Conservation (phyloP, 2,888 invertebrate species). For the Pachymerium ferrugineum region DNA sequence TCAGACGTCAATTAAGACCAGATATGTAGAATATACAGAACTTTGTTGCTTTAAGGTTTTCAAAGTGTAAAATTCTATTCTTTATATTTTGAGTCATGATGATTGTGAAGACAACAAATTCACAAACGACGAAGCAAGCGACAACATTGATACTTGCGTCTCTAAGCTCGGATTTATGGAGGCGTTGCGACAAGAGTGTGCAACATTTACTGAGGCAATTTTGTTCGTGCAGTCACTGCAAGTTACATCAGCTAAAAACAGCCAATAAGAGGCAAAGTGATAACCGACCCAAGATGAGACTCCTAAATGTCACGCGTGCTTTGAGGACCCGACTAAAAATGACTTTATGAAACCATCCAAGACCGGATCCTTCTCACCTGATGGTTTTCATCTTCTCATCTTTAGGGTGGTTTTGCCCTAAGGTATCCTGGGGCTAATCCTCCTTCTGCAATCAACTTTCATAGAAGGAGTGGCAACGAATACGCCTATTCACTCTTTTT, state of each 20-base stretch:
- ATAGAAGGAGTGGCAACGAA: neutral
- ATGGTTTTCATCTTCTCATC: conserved; percentile 21
- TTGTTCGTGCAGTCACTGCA: conserved; percentile 18
- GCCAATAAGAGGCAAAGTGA: conserved; percentile 18
- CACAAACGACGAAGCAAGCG: neutral
- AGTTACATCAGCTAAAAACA: conserved; percentile 15
- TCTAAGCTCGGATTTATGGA: conserved; percentile 6
- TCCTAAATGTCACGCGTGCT: conserved; percentile 21
- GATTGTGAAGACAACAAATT: neutral
- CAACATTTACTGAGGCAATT: conserved; percentile 18
- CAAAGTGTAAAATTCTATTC: too few species aligned
- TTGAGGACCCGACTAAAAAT: conserved; percentile 18
- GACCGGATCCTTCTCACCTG: conserved; percentile 18
- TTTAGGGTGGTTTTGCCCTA: conserved; percentile 6
- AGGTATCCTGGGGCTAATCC: neutral
- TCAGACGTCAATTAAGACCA: too few species aligned
- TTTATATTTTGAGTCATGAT: neutral
- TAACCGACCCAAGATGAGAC: conserved; percentile 18
- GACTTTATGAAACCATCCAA: conserved; percentile 21
- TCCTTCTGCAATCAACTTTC: conserved; percentile 6
- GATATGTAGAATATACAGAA: too few species aligned
- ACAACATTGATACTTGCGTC: neutral
- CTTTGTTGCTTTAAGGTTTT: too few species aligned
- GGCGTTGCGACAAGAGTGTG: conserved; percentile 15
- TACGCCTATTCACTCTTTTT: neutral